A percentile compares a stretch with the other conserved stretches of the same genome.
Conservation (phyloP, 2,888 invertebrate genomes). For the Neoaliturus tenellus region DNA sequence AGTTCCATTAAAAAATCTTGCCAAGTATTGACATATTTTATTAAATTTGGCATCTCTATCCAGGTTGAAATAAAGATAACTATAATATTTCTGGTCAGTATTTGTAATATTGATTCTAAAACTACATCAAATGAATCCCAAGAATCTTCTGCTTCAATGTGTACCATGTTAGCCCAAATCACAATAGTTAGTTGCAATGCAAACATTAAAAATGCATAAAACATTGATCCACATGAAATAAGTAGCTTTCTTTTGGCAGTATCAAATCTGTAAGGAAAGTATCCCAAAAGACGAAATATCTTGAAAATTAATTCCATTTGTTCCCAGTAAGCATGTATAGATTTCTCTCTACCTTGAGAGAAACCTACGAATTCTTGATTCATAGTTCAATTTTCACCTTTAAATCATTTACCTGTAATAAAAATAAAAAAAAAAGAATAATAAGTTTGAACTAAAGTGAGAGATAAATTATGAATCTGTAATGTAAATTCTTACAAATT, state of each 20-base stretch:
- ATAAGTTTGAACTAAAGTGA: too few relatives aligned
- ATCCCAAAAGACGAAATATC: background rate
- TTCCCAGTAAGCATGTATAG: background rate
- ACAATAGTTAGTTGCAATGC: background rate
- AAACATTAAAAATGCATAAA: background rate
- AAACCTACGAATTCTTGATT: background rate
- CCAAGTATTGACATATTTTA: background rate
- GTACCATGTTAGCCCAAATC: background rate
- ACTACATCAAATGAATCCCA: background rate
- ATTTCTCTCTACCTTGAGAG: background rate
- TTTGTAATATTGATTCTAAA: background rate
- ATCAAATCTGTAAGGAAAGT: background rate
- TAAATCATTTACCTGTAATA: background rate
- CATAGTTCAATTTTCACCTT: background rate
- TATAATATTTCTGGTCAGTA: background rate
- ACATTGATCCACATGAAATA: background rate
- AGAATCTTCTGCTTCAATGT: background rate
- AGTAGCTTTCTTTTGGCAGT: background rate
- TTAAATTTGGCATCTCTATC: background rate
- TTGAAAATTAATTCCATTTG: background rate
- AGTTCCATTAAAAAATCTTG: background rate
- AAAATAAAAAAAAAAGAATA: too few relatives aligned
- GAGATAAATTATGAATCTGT: too few relatives aligned
- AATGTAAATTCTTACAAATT: too few relatives aligned
- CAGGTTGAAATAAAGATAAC: background rate